Base-by-base conservation (phyloP, 2,888 invertebrate species). In the Globia sparganii region DNA sequence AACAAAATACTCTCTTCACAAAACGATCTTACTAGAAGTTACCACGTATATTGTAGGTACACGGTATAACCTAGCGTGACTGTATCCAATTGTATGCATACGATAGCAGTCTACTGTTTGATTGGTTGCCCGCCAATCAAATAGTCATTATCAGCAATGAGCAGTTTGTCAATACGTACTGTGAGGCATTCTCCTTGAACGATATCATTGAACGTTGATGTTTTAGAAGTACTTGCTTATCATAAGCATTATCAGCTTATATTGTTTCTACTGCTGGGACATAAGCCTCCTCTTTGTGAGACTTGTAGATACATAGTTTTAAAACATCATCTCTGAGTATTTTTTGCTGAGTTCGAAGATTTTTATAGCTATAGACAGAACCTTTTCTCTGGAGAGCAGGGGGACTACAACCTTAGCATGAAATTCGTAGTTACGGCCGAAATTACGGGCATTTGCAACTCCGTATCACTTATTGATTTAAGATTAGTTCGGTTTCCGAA, bases 91-190 rank as follows among this genome's bases (percentile, higher is more conserved):
- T 70, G 64, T 53, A 68, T 71, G 79, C 75, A 67, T 70, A 62
- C 79, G 77, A 85, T 81, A 80, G 28, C 79, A 84, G n/a, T 70
- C 78, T 68, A 46, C 59, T 76, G 76, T 84, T 83, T 76, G 75
- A 86, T 86, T 86, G 78, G 80, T 53, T 75, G 65, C 34, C 31
- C 49, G 68, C 77, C 69, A 80, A 81, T 80, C 81, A 76, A 81
- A 69, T 31, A 69, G 2, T 65, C 40, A 89, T 90, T 90, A 87
- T 85, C 82, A 81, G 81, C 81, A 81, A 56, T 4, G 58, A 59
- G 34, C 31, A 69, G 21, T 80, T 81, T 80, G 80, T 81, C 80
- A 81, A 53, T 80, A 74, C 13, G 34, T 31, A 64, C 64, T 28
- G 31, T 15, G 25, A 53, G 11, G 40, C n/a, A 25, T 11, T 49